Percentiles rank a stretch among this genome's conserved stretches.
These are phyloP conservation scores for Philopedon plagiatum DNA, from an alignment of 2,888 invertebrate genomes.

Conservation along the genomic window DNA sequence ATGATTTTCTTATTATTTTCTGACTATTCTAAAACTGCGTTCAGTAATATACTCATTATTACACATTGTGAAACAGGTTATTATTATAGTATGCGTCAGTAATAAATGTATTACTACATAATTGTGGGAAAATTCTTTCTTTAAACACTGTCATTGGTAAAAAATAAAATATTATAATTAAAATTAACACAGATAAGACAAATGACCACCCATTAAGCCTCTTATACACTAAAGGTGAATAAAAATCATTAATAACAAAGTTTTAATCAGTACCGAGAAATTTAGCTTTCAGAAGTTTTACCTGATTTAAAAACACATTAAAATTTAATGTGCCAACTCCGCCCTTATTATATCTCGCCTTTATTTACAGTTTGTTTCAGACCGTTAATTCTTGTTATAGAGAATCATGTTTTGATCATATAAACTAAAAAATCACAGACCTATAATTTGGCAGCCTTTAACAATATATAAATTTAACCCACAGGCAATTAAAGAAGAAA, in stretches of 20 bases:
- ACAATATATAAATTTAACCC: not conserved
- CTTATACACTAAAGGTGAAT: not conserved
- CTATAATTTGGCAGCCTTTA: not conserved
- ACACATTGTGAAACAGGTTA: too few species aligned
- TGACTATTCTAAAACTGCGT: too few species aligned
- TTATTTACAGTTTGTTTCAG: not conserved
- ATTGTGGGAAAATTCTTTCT: not conserved
- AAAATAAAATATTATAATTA: not conserved
- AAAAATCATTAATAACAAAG: not conserved
- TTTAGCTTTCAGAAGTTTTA: not conserved
- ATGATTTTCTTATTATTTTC: too few species aligned
- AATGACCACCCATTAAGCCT: not conserved
- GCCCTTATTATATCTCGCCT: not conserved
- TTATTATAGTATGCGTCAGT: too few species aligned
- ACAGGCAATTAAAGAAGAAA: too few species aligned
- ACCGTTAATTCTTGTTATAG: not conserved
- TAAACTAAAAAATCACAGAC: not conserved
- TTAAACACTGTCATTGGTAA: not conserved
- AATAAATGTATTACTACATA: too few species aligned
- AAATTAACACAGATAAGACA: not conserved
- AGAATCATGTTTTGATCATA: not conserved
- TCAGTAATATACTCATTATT: too few species aligned
- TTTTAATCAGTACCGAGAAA: constrained; percentile 3
- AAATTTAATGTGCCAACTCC: not conserved
- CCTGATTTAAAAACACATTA: not conserved